Conservation (phyloP, 2,113 vertebrate genomes). For the Pleuronectes platessa region DNA sequence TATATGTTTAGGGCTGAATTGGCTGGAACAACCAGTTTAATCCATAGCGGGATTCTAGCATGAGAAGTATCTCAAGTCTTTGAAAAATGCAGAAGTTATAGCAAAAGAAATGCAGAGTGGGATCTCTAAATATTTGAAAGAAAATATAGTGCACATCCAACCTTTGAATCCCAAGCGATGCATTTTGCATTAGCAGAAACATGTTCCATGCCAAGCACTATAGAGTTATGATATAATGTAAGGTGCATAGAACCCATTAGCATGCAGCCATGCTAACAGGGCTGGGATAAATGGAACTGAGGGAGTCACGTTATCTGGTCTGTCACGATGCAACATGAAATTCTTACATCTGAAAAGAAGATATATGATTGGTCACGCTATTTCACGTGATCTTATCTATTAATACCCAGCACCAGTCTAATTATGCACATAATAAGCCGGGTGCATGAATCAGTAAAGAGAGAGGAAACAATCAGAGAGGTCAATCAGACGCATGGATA, state of each 20-base stretch:
- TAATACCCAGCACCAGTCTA: not conserved
- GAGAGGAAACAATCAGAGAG: not conserved
- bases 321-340: not conserved
- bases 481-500: not conserved
- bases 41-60: not conserved
- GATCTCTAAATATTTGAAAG: constrained; percentile 3
- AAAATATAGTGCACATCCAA: constrained; percentile 15
- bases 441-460: not conserved
- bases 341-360: not conserved
- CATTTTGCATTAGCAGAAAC: constrained; percentile 49
- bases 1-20: not conserved
- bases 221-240: constrained; percentile 27
- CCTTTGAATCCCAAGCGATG: constrained; percentile 29
- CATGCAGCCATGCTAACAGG: constrained; percentile 1
- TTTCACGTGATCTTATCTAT: not conserved
- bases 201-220: constrained; percentile 29
- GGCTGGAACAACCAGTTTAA: not conserved
- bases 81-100: not conserved
- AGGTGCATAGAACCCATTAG: constrained; percentile 36
- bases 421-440: not conserved
- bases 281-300: not conserved
- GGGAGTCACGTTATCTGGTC: not conserved
- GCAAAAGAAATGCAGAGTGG: not conserved
- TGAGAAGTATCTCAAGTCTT: not conserved
- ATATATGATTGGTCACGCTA: not conserved